Evolutionary conservation across 2,113 vertebrate genomes (phyloP).

Genomic region (Paracanthobrama guichenoti): DNA sequence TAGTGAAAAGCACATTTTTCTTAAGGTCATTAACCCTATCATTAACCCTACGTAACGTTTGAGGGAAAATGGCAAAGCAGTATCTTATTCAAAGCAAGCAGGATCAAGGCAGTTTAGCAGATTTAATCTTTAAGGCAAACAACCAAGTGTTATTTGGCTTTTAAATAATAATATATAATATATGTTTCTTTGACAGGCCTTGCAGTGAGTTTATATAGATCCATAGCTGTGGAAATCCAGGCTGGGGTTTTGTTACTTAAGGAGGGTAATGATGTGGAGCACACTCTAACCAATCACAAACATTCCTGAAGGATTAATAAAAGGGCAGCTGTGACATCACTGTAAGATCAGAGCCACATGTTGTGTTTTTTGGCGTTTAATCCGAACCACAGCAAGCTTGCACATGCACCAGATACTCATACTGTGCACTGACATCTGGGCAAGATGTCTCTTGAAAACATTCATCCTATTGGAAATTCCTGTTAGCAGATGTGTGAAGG

Average conservation of each 20-base stretch:
- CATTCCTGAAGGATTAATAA: constrained; percentile 63
- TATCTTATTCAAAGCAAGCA: not conserved
- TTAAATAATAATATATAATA: constrained; percentile 34
- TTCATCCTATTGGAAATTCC: constrained; percentile 34
- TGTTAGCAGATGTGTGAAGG: constrained; percentile 20
- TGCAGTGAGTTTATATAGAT: not conserved
- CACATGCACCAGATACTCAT: constrained; percentile 8
- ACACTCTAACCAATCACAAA: constrained; percentile 45
- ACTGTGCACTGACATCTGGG: constrained; percentile 34
- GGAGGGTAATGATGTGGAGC: constrained; percentile 41
- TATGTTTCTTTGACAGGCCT: constrained; percentile 18
- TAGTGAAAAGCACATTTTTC: no score
- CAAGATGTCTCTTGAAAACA: constrained; percentile 20
- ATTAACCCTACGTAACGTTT: no score
- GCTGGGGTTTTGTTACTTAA: constrained; percentile 27
- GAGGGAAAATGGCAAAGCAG: not conserved
- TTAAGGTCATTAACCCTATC: no score
- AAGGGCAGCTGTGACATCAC: constrained; percentile 66
- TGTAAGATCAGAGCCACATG: constrained; percentile 67
- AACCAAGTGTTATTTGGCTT: constrained; percentile 11
- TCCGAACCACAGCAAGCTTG: constrained; percentile 19
- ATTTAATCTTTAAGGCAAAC: constrained; percentile 11
- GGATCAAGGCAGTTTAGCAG: not conserved
- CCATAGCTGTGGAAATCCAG: constrained; percentile 12
- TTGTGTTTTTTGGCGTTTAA: constrained; percentile 62